Evolutionary conservation across 2,797 vertebrate species (phyloP).

Genomic region (Tokudaia tokunoshimensis): DNA sequence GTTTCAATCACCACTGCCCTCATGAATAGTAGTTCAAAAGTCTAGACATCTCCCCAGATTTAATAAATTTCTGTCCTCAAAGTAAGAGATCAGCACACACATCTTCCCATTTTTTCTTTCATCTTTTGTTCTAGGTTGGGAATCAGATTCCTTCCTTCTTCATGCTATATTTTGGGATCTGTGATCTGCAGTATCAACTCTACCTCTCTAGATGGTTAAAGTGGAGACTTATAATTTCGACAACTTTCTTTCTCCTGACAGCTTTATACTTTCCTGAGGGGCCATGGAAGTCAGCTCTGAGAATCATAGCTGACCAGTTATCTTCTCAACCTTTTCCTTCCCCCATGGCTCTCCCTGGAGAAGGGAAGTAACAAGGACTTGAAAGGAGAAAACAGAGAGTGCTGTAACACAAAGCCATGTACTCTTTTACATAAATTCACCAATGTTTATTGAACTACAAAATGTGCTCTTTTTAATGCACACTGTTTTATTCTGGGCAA

Average conservation of each 20-base stretch:
- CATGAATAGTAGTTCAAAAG: background rate
- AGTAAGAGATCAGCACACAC: background rate
- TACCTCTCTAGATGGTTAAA: background rate
- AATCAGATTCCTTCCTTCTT: background rate
- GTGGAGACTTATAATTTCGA: background rate
- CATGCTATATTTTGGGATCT: background rate
- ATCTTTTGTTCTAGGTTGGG: background rate
- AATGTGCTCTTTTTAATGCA: background rate
- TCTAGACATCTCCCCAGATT: background rate
- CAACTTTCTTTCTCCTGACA: background rate
- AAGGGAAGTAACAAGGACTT: constrained; percentile 12
- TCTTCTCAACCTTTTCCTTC: constrained; percentile 18
- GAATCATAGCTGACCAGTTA: constrained; percentile 20
- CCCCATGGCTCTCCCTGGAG: background rate
- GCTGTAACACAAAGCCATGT: background rate
- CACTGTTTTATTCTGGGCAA: background rate
- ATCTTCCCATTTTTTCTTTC: background rate
- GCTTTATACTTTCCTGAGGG: background rate
- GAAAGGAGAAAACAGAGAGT: background rate
- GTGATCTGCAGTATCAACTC: background rate
- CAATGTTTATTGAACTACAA: background rate
- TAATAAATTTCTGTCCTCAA: background rate
- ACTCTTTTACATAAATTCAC: background rate
- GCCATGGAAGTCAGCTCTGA: background rate
- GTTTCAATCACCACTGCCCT: background rate